These are phyloP conservation scores for Notiomystis cincta DNA, from an alignment of 2,113 vertebrate species.

Conservation along the genomic window DNA sequence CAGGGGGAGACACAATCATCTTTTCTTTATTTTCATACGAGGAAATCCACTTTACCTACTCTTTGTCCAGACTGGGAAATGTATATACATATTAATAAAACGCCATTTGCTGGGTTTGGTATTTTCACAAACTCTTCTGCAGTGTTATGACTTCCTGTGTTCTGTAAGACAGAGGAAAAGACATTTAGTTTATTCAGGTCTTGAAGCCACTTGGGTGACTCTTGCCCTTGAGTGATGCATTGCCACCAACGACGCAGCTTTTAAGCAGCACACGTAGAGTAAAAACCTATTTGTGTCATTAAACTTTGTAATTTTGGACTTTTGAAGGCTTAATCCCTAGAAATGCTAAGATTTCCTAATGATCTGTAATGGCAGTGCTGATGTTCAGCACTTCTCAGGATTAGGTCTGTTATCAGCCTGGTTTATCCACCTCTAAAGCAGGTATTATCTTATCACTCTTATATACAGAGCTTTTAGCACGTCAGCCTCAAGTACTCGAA, in stretches of 20 bases:
- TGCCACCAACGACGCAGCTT: accelerated
- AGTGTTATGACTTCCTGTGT: not conserved
- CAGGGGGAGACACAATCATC: not conserved
- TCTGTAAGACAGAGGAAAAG: not conserved
- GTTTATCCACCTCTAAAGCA: constrained; percentile 15
- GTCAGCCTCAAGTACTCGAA: constrained; percentile 3
- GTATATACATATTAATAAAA: not conserved
- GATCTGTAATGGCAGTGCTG: constrained; percentile 10
- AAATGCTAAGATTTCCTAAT: constrained; percentile 29
- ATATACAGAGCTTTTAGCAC: constrained; percentile 16
- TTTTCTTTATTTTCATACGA: not conserved
- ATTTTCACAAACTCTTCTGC: not conserved
- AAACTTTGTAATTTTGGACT: not conserved
- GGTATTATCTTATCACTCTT: constrained; percentile 51
- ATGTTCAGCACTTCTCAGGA: constrained; percentile 41
- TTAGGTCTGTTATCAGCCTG: constrained; percentile 10
- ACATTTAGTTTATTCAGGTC: not conserved
- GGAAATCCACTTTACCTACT: not conserved
- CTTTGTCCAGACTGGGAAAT: not conserved
- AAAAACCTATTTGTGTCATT: not conserved
- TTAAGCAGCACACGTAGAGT: not conserved
- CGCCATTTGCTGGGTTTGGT: accelerated
- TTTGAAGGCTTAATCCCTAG: not conserved
- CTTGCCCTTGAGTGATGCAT: not conserved
- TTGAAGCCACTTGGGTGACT: not conserved